These are phyloP conservation scores for Nyctibius grandis DNA, from an alignment of 2,797 vertebrate genomes.

Conservation along the genomic window DNA sequence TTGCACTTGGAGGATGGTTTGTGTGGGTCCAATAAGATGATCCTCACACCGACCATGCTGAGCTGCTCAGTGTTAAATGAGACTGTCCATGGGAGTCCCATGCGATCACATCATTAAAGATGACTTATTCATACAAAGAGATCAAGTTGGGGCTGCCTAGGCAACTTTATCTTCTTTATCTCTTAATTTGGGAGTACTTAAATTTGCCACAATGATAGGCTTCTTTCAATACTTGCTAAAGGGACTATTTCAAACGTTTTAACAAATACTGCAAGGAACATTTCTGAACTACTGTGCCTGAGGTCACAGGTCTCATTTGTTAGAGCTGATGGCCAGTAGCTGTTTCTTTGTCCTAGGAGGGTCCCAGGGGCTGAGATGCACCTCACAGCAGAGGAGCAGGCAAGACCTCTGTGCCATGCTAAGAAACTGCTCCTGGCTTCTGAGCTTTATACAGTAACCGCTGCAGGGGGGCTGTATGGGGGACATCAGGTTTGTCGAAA, in stretches of 20 bases:
- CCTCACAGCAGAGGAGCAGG: neutral
- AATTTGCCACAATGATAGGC: neutral
- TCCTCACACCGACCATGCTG: neutral
- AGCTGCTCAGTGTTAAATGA: neutral
- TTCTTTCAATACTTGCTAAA: neutral
- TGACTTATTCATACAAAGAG: neutral
- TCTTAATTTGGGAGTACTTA: neutral
- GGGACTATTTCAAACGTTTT: neutral
- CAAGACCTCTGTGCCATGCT: neutral
- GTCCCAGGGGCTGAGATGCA: neutral
- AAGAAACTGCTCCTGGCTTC: neutral
- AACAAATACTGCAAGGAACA: neutral
- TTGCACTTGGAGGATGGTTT: neutral
- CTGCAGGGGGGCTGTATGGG: neutral
- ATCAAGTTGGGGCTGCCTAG: neutral
- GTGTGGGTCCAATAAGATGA: neutral
- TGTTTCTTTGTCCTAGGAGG: neutral
- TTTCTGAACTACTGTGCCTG: neutral
- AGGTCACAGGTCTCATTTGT: neutral
- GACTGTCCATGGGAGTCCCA: neutral
- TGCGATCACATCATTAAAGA: neutral
- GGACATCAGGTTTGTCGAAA: neutral
- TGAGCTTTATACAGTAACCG: neutral
- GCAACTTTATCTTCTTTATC: neutral
- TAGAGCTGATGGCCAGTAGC: neutral